A percentile compares a stretch with the other conserved stretches of the same genome.
Conservation (phyloP, 30 jellyfish, hydroid and myxozoan genomes). For the Calvadosia cruxmelitensis region DNA sequence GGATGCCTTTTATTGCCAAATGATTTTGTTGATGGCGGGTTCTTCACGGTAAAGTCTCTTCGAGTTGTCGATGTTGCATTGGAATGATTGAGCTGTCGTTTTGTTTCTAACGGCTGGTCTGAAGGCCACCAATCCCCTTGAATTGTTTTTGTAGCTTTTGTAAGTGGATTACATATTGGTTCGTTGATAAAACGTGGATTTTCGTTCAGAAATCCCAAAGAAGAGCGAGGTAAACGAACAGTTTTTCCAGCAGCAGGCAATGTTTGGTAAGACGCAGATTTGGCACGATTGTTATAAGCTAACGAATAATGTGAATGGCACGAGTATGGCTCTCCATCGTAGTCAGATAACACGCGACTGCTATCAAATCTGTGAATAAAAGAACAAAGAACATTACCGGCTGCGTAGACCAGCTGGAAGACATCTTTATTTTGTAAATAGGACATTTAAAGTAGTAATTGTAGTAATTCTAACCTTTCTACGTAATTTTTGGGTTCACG, state of each 20-base stretch:
- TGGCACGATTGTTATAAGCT: not conserved
- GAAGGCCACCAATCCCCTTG: conserved; percentile 75
- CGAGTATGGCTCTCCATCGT: conserved; percentile 1
- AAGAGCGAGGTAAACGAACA: conserved; percentile 20
- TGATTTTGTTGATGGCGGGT: conserved; percentile 8
- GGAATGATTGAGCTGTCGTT: conserved; percentile 14
- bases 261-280: no score
- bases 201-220: conserved; percentile 44
- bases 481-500: no score
- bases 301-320: not conserved
- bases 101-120: conserved; percentile 15
- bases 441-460: no score
- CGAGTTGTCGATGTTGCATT: conserved; percentile 30
- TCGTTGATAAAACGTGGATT: conserved; percentile 63
- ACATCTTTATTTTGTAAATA: no score
- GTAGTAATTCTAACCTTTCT: no score
- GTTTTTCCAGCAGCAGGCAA: conserved; percentile 49
- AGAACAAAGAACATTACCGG: no score
- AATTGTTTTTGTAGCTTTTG: conserved; percentile 10
- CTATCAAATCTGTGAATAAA: conserved; percentile 40
- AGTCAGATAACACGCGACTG: conserved; percentile 49
- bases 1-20: conserved; percentile 34
- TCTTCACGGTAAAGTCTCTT: conserved; percentile 8
- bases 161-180: conserved; percentile 57
- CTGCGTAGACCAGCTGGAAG: no score